Percentiles rank a stretch among this genome's conserved stretches.
Evolutionary conservation across 2,888 invertebrate genomes (phyloP).

Genomic region (Kuschelorhynchus macadamiae): DNA sequence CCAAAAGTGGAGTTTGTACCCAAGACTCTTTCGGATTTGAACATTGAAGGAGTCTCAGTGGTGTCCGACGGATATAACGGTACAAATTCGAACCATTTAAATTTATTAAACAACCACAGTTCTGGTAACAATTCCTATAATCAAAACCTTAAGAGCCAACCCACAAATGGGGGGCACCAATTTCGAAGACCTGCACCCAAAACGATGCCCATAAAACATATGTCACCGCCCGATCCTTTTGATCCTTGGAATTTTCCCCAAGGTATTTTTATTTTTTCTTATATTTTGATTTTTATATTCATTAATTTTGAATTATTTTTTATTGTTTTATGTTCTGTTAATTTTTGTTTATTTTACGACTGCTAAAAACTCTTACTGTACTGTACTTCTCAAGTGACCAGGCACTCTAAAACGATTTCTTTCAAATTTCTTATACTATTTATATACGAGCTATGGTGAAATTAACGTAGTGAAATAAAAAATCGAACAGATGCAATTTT

Average conservation of each 20-base stretch:
- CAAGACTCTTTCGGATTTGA: constrained; percentile 89
- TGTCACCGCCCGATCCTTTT: constrained; percentile 69
- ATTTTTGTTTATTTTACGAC: constrained; percentile 54
- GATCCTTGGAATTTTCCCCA: constrained; percentile 75
- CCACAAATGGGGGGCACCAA: constrained; percentile 55
- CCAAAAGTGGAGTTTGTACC: constrained; percentile 93
- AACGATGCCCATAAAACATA: constrained; percentile 63
- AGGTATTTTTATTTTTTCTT: constrained; percentile 68
- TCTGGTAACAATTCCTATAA: constrained; percentile 53
- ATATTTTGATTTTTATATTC: constrained; percentile 50
- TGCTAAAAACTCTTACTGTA: constrained; percentile 34
- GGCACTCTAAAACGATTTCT: too few species aligned
- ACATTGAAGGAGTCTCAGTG: constrained; percentile 80
- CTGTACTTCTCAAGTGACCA: constrained; percentile 1
- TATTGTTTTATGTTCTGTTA: constrained; percentile 59
- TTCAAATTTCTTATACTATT: too few species aligned
- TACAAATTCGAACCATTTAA: constrained; percentile 66
- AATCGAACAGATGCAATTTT: too few species aligned
- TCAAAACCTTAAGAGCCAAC: constrained; percentile 31
- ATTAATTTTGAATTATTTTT: constrained; percentile 62
- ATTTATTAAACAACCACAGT: constrained; percentile 52
- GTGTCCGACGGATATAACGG: constrained; percentile 75
- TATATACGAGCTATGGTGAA: too few species aligned
- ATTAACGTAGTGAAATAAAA: too few species aligned
- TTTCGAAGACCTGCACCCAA: constrained; percentile 61